phyloP scores from a whole-genome alignment of 2,797 vertebrate genomes.

The Artibeus lituratus region DNA sequence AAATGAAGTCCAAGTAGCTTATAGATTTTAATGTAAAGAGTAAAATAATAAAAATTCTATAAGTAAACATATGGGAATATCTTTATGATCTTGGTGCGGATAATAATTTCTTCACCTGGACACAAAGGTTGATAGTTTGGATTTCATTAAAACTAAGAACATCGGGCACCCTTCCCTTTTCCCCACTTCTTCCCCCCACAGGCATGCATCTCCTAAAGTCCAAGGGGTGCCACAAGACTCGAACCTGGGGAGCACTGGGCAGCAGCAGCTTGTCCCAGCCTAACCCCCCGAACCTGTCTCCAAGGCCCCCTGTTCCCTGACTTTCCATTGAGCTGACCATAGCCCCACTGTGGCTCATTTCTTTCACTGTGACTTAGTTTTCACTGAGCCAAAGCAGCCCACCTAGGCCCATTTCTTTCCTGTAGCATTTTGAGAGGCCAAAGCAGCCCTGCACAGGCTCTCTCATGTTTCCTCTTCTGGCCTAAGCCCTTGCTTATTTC shows the following conservation, averaged over 20 bases:
- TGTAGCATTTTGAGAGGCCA: too few species aligned
- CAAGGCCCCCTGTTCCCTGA: background rate
- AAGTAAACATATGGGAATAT: background rate
- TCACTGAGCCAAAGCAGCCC: too few species aligned
- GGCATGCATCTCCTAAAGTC: background rate
- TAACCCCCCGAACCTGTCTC: too few species aligned
- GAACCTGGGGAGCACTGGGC: background rate
- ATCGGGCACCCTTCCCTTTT: background rate
- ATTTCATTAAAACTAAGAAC: slow-evolving; percentile 18
- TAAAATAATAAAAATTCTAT: background rate
- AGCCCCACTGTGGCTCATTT: too few species aligned
- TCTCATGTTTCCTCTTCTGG: background rate
- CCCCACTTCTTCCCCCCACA: background rate
- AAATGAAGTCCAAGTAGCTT: background rate
- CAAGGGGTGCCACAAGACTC: background rate
- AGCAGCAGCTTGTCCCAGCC: too few species aligned
- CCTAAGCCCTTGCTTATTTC: background rate
- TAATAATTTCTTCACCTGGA: background rate
- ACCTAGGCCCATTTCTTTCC: too few species aligned
- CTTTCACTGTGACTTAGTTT: too few species aligned
- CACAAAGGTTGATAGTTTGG: background rate
- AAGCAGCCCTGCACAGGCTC: background rate
- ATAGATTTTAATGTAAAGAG: background rate
- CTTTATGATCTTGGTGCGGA: background rate
- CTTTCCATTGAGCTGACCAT: background rate